Conservation (phyloP, 2,888 invertebrate genomes). For the Oscheius sp. region DNA sequence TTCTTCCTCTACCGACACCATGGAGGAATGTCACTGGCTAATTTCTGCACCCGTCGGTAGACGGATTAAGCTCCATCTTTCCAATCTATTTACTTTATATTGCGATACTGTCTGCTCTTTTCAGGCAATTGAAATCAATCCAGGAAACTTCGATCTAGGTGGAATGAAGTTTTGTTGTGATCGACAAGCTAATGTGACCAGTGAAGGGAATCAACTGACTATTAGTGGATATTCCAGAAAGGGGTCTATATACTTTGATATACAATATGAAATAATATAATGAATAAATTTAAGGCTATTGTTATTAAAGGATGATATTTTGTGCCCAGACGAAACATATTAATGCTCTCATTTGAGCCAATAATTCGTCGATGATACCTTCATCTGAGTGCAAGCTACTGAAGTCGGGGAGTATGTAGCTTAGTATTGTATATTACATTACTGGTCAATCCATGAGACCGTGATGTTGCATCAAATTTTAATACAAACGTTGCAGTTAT, state of each 20-base stretch:
- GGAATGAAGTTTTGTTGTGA: constrained; percentile 11
- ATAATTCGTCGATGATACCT: too few species aligned
- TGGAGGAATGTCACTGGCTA: constrained; percentile 11
- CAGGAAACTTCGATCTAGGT: constrained; percentile 3
- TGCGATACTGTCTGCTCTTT: not conserved
- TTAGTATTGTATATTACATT: too few species aligned
- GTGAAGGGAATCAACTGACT: not conserved
- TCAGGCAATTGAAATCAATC: constrained; percentile 9
- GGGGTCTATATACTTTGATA: not conserved
- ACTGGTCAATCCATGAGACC: too few species aligned
- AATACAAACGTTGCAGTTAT: too few species aligned
- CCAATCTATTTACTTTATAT: not conserved
- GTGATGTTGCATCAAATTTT: too few species aligned
- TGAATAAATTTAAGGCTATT: too few species aligned
- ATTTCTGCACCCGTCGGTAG: constrained; percentile 1
- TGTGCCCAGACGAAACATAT: too few species aligned
- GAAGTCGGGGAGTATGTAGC: too few species aligned
- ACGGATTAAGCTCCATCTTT: not conserved
- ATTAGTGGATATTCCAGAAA: not conserved
- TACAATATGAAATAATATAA: not conserved
- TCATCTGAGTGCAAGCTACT: too few species aligned
- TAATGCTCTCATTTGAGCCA: too few species aligned
- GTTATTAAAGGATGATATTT: too few species aligned
- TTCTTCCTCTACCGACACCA: not conserved
- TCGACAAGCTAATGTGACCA: not conserved